Evolutionary conservation across 2,888 invertebrate species (phyloP).

Genomic region (Bibio marci): DNA sequence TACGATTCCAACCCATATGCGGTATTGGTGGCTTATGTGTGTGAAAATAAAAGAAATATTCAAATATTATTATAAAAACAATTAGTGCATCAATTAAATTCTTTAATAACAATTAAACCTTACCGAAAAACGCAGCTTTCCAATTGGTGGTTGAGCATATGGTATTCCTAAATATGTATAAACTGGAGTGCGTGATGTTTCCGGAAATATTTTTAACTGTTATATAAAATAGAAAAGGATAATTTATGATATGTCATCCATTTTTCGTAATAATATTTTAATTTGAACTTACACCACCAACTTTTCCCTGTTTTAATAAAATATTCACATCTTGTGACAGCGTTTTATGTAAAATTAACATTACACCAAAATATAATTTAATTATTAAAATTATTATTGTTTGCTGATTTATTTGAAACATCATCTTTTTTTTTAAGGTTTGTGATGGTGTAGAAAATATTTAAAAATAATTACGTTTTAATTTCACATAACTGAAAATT

Average conservation of each 20-base stretch:
- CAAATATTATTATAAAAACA: background rate
- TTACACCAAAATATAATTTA: too few species aligned
- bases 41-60: too few species aligned
- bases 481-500: too few species aligned
- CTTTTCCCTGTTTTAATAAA: constrained; percentile 5
- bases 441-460: too few species aligned
- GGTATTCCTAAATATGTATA: constrained; percentile 64
- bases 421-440: too few species aligned
- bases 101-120: too few species aligned
- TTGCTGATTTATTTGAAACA: too few species aligned
- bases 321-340: constrained; percentile 2
- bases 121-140: constrained; percentile 57
- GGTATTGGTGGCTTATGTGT: constrained; percentile 57
- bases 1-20: constrained; percentile 46
- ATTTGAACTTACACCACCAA: constrained; percentile 6
- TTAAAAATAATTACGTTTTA: too few species aligned
- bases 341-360: too few species aligned
- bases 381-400: too few species aligned
- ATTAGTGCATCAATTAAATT: background rate
- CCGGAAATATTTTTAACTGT: constrained; percentile 49
- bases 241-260: background rate
- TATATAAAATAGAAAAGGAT: constrained; percentile 9
- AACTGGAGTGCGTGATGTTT: constrained; percentile 39
- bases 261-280: too few species aligned
- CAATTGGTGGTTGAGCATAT: constrained; percentile 61